Evolutionary conservation across 2,888 invertebrate species (phyloP), one percentile per base, ranked within the genome.

Genomic region (Caenorhabditis macrosperma): DNA sequence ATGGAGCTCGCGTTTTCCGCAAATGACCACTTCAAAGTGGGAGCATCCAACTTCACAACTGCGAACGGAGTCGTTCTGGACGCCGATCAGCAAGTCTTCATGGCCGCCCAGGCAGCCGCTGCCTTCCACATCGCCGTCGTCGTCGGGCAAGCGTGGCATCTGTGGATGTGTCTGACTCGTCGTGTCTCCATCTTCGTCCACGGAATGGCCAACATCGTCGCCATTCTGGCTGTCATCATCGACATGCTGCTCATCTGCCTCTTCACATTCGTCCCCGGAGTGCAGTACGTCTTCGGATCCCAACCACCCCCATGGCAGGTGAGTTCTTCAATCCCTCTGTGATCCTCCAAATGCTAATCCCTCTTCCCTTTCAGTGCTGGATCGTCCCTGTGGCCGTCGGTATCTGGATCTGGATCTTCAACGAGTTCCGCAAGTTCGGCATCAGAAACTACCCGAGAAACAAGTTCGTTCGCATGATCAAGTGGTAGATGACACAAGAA

Each of bases 161-260:
- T 87, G 22, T 85, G 82, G 81, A 84, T 83, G 81, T 87, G 87
- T 78, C 75, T 85, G 24, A 87, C 87, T n/a, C 77, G 87, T 28
- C 77, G 87, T 24, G 82, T 85, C 12, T 87, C 87, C 9, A 71
- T 87, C 26, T 87, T 87, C 78, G 61, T 52, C 9, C 87, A 87
- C 64, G 86, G 87, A 48, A 81, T 87, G 61, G 79, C 77, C 24
- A 87, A 87, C 67, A 80, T 80, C 68, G 85, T 82, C 9, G 80
- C 80, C 15, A 69, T 84, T 17, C 77, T 79, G 15, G 86, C 87
- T 7, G 84, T 86, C 0, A 74, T 85, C 48, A 84, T 88, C 69
- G 86, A 86, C 46, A 59, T 88, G 12, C 68, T 78, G 2, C 64
- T 85, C n/a, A 81, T 87, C 35, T 72, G 82, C 46, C 59, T 86